Percentiles rank a stretch among this genome's conserved stretches.
These are phyloP conservation scores for Yponomeuta cagnagella DNA, from an alignment of 2,888 invertebrate genomes.

Conservation along the genomic window DNA sequence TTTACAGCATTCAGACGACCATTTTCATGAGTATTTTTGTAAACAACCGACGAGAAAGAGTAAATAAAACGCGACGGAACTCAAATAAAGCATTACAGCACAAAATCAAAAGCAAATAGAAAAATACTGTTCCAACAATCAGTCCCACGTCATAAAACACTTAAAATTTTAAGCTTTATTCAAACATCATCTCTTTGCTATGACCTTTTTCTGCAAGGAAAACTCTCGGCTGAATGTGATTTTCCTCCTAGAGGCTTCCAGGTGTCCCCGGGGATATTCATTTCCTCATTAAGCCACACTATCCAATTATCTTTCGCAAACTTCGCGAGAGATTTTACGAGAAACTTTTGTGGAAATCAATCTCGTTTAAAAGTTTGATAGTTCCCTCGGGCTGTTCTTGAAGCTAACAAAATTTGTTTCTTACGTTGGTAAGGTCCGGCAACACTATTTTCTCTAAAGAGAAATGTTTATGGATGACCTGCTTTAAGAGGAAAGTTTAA, in stretches of 20 bases:
- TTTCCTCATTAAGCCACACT: conserved; percentile 23
- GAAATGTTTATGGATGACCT: no score
- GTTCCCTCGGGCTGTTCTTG: conserved; percentile 23
- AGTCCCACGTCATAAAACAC: not conserved
- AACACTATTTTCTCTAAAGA: no score
- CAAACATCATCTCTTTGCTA: conserved; percentile 1
- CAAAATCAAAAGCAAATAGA: conserved; percentile 82
- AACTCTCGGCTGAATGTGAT: conserved; percentile 7
- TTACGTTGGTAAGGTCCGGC: not conserved
- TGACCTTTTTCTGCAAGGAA: not conserved
- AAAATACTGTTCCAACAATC: conserved; percentile 6
- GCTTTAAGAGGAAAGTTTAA: no score
- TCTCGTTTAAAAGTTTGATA: conserved; percentile 28
- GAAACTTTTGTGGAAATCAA: conserved; percentile 29
- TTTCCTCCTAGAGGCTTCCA: conserved; percentile 6
- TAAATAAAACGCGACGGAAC: no score
- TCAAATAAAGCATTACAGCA: not conserved
- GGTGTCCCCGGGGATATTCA: conserved; percentile 24
- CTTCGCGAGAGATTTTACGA: conserved; percentile 24
- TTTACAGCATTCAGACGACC: no score
- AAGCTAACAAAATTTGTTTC: not conserved
- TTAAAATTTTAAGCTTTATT: conserved; percentile 8
- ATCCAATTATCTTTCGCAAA: conserved; percentile 24
- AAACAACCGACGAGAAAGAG: no score
- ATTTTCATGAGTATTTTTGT: no score